Conservation (phyloP, 2,888 invertebrate species). For the Xanthia icteritia region DNA sequence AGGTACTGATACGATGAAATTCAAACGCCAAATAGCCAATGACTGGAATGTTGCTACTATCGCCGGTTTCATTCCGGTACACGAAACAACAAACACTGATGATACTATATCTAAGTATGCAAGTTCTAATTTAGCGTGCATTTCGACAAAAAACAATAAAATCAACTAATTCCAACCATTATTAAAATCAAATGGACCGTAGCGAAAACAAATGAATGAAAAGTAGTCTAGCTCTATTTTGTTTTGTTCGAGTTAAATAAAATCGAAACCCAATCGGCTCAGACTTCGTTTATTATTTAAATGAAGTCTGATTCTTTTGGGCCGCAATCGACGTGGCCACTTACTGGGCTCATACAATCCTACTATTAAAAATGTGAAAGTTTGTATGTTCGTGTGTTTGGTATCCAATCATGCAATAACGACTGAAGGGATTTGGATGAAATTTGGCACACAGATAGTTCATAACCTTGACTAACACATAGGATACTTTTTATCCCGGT, state of each 20-base stretch:
- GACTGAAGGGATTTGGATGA: too few species aligned
- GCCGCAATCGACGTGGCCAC: too few species aligned
- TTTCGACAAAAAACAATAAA: background rate
- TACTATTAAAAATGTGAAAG: too few species aligned
- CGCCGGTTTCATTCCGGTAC: constrained; percentile 17
- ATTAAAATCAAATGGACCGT: constrained; percentile 21
- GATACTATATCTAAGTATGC: constrained; percentile 1
- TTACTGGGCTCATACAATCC: too few species aligned
- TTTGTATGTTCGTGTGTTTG: too few species aligned
- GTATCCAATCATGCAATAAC: too few species aligned
- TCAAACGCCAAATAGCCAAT: constrained; percentile 41
- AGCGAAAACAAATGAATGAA: constrained; percentile 24
- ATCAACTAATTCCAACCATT: constrained; percentile 14
- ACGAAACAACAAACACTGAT: constrained; percentile 17
- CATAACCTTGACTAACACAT: too few species aligned
- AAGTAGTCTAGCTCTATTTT: background rate
- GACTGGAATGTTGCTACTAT: constrained; percentile 37
- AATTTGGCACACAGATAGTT: too few species aligned
- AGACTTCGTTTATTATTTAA: constrained; percentile 31
- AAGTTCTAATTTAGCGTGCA: background rate
- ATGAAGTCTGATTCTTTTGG: background rate
- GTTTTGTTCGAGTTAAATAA: constrained; percentile 16
- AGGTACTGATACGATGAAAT: constrained; percentile 32
- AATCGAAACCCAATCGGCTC: constrained; percentile 10
- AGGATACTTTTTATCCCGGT: too few species aligned